Evolutionary conservation across 2,113 vertebrate species (phyloP), one percentile per base, ranked within the genome.

Genomic region (Murina feae): DNA sequence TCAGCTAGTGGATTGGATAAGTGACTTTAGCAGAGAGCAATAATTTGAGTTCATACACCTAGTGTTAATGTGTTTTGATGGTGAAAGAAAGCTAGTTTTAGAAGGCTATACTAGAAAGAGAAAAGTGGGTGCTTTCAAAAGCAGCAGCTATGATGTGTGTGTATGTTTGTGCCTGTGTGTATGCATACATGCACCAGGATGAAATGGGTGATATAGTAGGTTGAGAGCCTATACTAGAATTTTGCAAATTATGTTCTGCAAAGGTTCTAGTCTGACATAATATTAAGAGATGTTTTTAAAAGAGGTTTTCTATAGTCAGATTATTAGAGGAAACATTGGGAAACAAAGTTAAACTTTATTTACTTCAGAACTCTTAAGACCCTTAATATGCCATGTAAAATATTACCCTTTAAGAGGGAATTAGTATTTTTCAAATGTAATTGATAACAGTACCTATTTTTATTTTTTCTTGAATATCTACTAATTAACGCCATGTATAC

Each of bases 381-480:
- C 18, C 6, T 79, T 83, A 76, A 79, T 65, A 81, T 47, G 25
- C 2, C 35, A 37, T 72, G 30, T 79, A 69, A 93, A 85, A 80
- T 60, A 37, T 65, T 14, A 65, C 60, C 18, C 25, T 79, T 90
- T 9, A 60, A 69, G 42, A 68, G 10, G 1, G 28, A 9, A n/a
- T 74, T 49, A 58, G n/a, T 68, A 82, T 82, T 90, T 96, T 96
- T 95, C 23, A 91, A 86, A 91, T 21, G 11, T 53, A 86, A 90
- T 35, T 60, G 18, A 85, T 86, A 76, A 17, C 11, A 69, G 9
- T 44, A 86, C 32, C 20, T 30, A 55, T 66, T 75, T 17, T 35
- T 91, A 20, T 35, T 84, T 88, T 90, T 91, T 8, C 58, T 74
- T 65, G 18, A 78, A 39, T 20, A 74, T 81, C 74, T 90, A 60